These are phyloP conservation scores for Pristiophorus japonicus DNA, from an alignment of 2,113 vertebrate genomes.

Conservation along the genomic window DNA sequence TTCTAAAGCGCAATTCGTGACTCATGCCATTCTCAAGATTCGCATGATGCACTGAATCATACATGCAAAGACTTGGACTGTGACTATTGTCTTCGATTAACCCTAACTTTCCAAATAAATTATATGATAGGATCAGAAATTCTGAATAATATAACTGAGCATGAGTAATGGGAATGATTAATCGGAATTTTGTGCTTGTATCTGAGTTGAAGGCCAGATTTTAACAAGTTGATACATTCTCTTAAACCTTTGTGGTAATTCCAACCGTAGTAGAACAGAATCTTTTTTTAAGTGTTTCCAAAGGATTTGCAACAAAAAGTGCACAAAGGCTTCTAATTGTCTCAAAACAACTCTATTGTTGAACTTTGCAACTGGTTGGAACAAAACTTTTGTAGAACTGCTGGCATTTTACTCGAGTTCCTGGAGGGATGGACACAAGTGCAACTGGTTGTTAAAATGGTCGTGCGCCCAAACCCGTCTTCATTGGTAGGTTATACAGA, in stretches of 20 bases:
- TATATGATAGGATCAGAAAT: background rate
- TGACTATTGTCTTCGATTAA: background rate
- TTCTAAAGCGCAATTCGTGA: background rate
- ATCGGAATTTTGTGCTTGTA: background rate
- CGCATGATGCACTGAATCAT: slow-evolving; percentile 11
- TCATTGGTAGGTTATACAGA: background rate
- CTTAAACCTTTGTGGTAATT: background rate
- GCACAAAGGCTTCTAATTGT: background rate
- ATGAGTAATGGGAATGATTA: background rate
- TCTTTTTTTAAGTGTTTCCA: background rate
- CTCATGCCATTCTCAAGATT: background rate
- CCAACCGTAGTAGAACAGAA: background rate
- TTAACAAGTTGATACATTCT: background rate
- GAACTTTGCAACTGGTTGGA: background rate
- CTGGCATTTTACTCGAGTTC: background rate
- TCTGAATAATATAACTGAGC: background rate
- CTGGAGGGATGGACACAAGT: background rate
- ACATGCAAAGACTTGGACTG: background rate
- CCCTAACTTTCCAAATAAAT: background rate
- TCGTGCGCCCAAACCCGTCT: background rate
- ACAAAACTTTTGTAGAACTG: background rate
- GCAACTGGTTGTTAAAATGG: background rate
- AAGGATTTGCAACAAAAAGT: background rate
- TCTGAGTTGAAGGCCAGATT: background rate
- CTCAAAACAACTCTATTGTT: background rate